Base-by-base conservation (phyloP, 2,797 vertebrate species). In the Sternotherus odoratus region DNA sequence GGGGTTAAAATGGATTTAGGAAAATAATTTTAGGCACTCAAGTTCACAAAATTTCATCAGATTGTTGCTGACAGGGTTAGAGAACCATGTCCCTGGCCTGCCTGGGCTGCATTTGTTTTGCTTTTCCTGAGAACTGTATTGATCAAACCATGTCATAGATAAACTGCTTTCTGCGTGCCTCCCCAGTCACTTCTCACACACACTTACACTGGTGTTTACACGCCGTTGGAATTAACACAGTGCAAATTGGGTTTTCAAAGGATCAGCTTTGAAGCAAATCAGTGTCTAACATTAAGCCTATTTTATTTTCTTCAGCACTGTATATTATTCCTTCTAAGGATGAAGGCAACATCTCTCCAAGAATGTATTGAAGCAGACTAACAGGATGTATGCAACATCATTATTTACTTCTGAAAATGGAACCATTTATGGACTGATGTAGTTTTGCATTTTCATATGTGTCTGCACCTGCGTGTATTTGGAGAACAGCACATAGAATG, bases 311-410 rank as follows among this genome's bases (percentile, higher is more conserved):
- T 77, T 66, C 74, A 77, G 30, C 23, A 92, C 80, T 11, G 12
- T 83, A 66, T 12, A n/a, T 11, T 46, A 9, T 17, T 51, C 54
- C 79, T 77, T 39, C 30, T 3, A 83, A 21, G 36, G 36, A 95
- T 82, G 85, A 89, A 86, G 66, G 5, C 43, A 56, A 84, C 48
- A 33, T 93, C 50, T 72, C 72, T 90, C 77, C 46, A 90, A 86
- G 90, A 89, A 90, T 66, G 46, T 3, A 89, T 12, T 50, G 85
- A 90, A 91, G 90, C 57, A 87, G 80, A 90, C 82, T 81, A 94
- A 17, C 10, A n/a, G 75, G 63, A 79, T 77, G 96, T 85, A 83
- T 95, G 96, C 94, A 91, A 84, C 50, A 12, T 60, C 13, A 60
- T 30, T 60, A 60, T 33, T 60, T 60, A 60, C 33, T 60, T 60